Base-by-base conservation (phyloP, 2,797 vertebrate genomes). In the Gadopsis bispinosus region DNA sequence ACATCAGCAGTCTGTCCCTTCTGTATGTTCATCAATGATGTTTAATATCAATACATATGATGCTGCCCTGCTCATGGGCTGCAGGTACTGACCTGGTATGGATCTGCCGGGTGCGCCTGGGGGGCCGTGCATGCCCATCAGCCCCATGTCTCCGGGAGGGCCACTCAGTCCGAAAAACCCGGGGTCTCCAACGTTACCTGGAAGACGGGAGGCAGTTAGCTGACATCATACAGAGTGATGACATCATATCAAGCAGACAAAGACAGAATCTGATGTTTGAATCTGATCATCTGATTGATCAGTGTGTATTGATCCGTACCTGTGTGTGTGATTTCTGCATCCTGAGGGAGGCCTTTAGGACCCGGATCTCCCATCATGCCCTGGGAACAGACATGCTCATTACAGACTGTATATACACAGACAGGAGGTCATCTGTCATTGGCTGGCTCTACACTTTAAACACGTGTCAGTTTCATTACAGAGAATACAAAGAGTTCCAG, bases 341-440 rank as follows among this genome's bases (percentile, higher is more conserved):
- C 56, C 64, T 47, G 71, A 31, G 77, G 72, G 7, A 41, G 13
- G 13, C 95, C 95, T 84, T 90, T 89, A 5, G 50, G 45, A 16
- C 95, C 95, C 10, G 17, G 73, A 72, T 94, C 88, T 66, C 95
- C 95, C 67, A 41, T 66, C 41, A 82, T 29, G n/a, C 95, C 95
- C 95, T 95, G 83, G 39, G 63, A 62, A 70, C 14, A 88, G 22
- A 87, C 1, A 33, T 5, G n/a, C 20, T 73, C 50, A 69, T 79
- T n/a, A 74, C 14, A 67, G 4, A 63, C 26, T 11, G 39, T 5
- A 68, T 0, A 48, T 16, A 41, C 48, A 48, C 31, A 59, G 10
- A 58, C 26, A 56, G 16, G 16, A 51, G 12, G n/a, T 54, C 45
- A 1, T 13, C 45, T 67, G 41, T 58, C 20, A 69, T 47, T 62